Base-by-base conservation (phyloP, 2,797 vertebrate species). In the Mormyrops attenuatus region DNA sequence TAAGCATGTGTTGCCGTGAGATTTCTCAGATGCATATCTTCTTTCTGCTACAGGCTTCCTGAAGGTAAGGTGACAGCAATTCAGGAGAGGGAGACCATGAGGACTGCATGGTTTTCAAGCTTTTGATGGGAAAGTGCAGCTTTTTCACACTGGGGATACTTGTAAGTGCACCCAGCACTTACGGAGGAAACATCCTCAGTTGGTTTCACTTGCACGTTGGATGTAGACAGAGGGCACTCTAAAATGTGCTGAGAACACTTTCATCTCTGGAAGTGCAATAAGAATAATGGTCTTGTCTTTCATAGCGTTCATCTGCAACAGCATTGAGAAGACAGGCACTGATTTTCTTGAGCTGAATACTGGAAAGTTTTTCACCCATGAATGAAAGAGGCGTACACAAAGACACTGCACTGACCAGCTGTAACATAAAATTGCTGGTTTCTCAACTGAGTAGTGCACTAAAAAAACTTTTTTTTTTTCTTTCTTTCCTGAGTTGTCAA, bases 71-170 rank as follows among this genome's bases (percentile, higher is more conserved):
- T 88, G 87, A 50, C 60, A 60, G 13, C 57, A 73, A 88, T 49
- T 44, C 87, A 52, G 49, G 30, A 22, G 53, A 66, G 7, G 44
- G 82, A 86, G 47, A 60, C 34, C 44, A 87, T 38, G 89, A 87
- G 47, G 89, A 89, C 82, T 38, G 26, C 89, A 47, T 89, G 80
- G 53, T 60, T 85, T 55, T 63, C 88, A 63, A 26, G 87, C 57
- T 38, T 52, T 47, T 47, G 87, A 41, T 88, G 87, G 55, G 49
- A 63, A 41, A 57, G 34, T 44, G n/a, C 26, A 60, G 86, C 86
- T 38, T 66, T 63, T 63, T 47, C 87, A 49, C 57, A 22, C 57
- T 20, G 55, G 55, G 87, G 17, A 63, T 30, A 47, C 55, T 88
- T 47, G 13, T 88, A 26, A 88, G 55, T 41, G 87, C 53, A n/a